A percentile compares a stretch with the other conserved stretches of the same genome.
Evolutionary conservation across 92 coral and sea anemone genomes (phyloP).

Genomic region (Heliopora coerulea): DNA sequence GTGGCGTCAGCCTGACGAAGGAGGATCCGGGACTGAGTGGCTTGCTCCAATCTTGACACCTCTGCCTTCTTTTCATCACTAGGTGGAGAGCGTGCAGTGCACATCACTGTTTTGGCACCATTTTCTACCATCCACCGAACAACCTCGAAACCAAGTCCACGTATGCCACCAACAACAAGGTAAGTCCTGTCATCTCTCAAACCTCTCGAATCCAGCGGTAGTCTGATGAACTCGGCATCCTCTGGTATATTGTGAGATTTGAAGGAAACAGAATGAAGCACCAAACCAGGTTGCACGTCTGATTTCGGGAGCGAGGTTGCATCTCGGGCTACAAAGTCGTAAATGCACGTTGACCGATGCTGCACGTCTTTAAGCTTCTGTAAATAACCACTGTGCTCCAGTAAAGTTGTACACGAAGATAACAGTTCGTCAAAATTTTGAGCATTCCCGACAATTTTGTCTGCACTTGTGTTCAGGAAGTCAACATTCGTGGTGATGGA

Average conservation of each 20-base stretch:
- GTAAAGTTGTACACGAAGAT: conserved; percentile 27
- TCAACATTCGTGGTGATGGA: conserved; percentile 12
- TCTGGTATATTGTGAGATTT: not conserved
- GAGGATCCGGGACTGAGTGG: conserved; percentile 54
- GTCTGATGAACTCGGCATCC: not conserved
- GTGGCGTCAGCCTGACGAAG: conserved; percentile 51
- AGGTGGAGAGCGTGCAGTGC: conserved; percentile 69
- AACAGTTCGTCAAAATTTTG: conserved; percentile 34
- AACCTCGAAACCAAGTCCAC: conserved; percentile 82
- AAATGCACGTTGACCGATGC: conserved; percentile 8
- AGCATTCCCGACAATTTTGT: conserved; percentile 26
- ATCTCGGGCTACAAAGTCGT: not conserved
- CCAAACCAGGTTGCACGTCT: not conserved
- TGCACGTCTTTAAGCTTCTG: conserved; percentile 28
- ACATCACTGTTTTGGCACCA: conserved; percentile 63
- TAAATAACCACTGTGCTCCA: conserved; percentile 24
- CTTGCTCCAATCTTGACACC: conserved; percentile 44
- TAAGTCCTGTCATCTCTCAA: conserved; percentile 63
- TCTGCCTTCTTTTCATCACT: conserved; percentile 52
- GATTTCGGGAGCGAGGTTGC: not conserved
- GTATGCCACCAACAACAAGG: conserved; percentile 67
- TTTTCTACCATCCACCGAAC: conserved; percentile 74
- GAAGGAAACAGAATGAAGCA: not conserved
- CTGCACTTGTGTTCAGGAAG: conserved; percentile 18
- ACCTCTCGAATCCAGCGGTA: conserved; percentile 55